Evolutionary conservation across 2,888 invertebrate genomes (phyloP).

Genomic region (Rhagophthalmus giganteus): DNA sequence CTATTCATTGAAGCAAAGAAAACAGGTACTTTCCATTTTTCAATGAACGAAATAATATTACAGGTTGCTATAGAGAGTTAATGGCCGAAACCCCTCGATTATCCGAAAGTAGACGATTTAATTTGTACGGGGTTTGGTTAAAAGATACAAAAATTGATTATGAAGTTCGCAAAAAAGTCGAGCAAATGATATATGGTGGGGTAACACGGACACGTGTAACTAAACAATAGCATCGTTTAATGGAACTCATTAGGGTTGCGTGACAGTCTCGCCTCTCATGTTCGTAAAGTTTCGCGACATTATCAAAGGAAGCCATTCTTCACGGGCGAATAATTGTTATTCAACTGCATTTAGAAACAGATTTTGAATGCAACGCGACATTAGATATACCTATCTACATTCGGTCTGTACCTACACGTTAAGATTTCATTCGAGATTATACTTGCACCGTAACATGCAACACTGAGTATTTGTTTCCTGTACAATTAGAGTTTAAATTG

Average conservation of each 20-base stretch:
- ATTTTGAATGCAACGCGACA: conserved; percentile 25
- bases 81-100: no score
- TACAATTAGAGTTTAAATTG: conserved; percentile 27
- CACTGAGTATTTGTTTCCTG: conserved; percentile 27
- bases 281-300: conserved; percentile 31
- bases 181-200: conserved; percentile 14
- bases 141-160: no score
- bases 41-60: no score
- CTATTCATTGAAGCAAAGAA: no score
- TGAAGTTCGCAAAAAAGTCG: conserved; percentile 13
- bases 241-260: conserved; percentile 29
- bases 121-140: no score
- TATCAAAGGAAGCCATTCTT: conserved; percentile 40
- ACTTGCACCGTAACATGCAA: conserved; percentile 17
- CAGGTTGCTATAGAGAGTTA: no score
- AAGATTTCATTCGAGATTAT: conserved; percentile 27
- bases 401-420: conserved; percentile 17
- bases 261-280: conserved; percentile 29
- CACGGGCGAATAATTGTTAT: conserved; percentile 39
- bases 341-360: conserved; percentile 27
- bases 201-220: conserved; percentile 22
- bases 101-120: no score
- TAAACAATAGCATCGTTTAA: conserved; percentile 32
- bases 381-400: conserved; percentile 18
- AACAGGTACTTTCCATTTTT: no score